These are phyloP conservation scores for Epirrhoe tristata DNA, from an alignment of 2,888 invertebrate species.

Conservation along the genomic window DNA sequence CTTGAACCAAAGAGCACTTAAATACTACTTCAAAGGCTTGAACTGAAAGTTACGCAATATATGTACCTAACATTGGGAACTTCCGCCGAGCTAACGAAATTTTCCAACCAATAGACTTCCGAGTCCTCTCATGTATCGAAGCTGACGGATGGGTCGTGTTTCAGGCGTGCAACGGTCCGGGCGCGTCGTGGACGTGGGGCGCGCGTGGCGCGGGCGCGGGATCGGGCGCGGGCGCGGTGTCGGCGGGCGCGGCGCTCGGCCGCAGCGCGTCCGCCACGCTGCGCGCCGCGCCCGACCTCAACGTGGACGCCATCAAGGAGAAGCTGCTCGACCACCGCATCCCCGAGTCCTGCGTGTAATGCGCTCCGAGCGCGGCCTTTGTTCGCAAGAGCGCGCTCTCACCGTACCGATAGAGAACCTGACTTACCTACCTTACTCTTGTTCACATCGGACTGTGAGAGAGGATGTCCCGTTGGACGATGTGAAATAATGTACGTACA, in stretches of 20 bases:
- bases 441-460: background rate
- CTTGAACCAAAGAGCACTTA: constrained; percentile 2
- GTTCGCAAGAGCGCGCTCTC: background rate
- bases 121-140: too few species aligned
- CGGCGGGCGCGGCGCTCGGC: constrained; percentile 57
- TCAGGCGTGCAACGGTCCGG: constrained; percentile 83
- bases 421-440: background rate
- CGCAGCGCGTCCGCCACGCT: constrained; percentile 83
- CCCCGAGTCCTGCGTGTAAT: constrained; percentile 95
- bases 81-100: constrained; percentile 9
- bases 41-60: background rate
- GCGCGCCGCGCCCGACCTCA: constrained; percentile 83
- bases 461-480: background rate
- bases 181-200: constrained; percentile 85
- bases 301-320: constrained; percentile 95
- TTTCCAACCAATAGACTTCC: background rate
- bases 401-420: too few species aligned
- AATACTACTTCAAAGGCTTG: too few species aligned
- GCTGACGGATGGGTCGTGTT: constrained; percentile 42
- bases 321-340: constrained; percentile 94
- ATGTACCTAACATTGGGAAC: background rate
- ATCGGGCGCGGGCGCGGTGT: constrained; percentile 66
- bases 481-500: background rate
- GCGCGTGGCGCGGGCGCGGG: constrained; percentile 58
- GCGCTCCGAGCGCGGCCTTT: background rate